phyloP scores from a whole-genome alignment of 2,797 vertebrate species.

The Danio jaintianensis region DNA sequence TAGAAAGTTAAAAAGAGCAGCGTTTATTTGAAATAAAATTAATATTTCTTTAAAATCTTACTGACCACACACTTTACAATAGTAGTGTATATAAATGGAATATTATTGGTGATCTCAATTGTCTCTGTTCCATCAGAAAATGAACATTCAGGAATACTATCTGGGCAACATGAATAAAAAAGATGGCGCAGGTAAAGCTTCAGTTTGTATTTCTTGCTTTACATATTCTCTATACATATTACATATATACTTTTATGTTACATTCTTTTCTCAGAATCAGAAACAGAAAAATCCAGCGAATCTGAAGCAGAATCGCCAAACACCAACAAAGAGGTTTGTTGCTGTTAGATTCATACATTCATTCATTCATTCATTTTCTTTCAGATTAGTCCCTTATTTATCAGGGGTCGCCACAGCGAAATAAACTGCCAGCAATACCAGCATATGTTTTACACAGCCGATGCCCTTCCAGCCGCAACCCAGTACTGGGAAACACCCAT shows the following conservation, averaged over 20 bases:
- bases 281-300: conserved; percentile 67
- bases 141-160: conserved; percentile 95
- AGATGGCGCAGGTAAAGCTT: conserved; percentile 78
- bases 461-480: too few species aligned
- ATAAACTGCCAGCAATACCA: too few species aligned
- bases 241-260: conserved; percentile 33
- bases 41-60: neutral
- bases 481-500: too few species aligned
- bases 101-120: neutral
- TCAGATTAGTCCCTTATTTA: too few species aligned
- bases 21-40: neutral
- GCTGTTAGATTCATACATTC: neutral
- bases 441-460: too few species aligned
- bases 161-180: conserved; percentile 84
- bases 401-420: too few species aligned
- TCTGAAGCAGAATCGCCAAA: conserved; percentile 61
- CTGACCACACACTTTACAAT: neutral
- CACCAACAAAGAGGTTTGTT: conserved; percentile 71
- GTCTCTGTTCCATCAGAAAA: conserved; percentile 80
- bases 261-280: conserved; percentile 56
- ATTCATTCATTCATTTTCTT: too few species aligned
- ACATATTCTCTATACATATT: neutral
- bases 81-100: too few species aligned
- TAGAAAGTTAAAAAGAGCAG: neutral
- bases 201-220: neutral